Conservation (phyloP, 2,888 invertebrate species). For the Hypena proboscidalis region DNA sequence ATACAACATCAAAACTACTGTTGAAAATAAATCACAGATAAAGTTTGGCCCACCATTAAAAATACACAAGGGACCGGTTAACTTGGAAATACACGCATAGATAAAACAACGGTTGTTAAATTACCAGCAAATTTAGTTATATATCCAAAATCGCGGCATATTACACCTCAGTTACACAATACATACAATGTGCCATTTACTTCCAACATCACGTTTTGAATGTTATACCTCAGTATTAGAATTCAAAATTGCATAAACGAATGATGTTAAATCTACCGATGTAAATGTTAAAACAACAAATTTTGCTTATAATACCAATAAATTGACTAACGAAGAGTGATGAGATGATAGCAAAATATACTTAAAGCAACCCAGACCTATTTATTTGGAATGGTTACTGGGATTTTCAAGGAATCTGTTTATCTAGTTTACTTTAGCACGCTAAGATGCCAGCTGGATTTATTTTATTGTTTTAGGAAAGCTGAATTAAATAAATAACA, state of each 20-base stretch:
- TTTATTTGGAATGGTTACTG: too few species aligned
- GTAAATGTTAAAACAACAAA: conserved; percentile 3
- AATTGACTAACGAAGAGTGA: neutral
- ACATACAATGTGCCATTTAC: neutral
- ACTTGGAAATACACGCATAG: neutral
- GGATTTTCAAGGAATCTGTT: too few species aligned
- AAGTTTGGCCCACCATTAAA: too few species aligned
- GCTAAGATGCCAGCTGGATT: too few species aligned
- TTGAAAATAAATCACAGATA: too few species aligned
- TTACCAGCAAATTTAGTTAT: conserved; percentile 1
- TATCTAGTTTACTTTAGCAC: too few species aligned
- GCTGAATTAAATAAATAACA: too few species aligned
- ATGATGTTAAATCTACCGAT: neutral
- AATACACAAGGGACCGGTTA: too few species aligned
- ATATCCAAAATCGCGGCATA: conserved; percentile 4
- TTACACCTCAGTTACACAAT: conserved; percentile 4
- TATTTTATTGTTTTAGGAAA: too few species aligned
- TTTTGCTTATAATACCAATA: conserved; percentile 5
- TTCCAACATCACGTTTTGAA: neutral
- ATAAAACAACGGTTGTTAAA: neutral
- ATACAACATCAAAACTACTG: too few species aligned
- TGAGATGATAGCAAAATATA: conserved; percentile 1
- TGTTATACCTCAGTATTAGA: neutral
- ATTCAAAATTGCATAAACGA: neutral
- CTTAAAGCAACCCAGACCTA: conserved; percentile 1